These are phyloP conservation scores for Napeogenes sylphis DNA, from an alignment of 2,888 invertebrate species.

Conservation along the genomic window DNA sequence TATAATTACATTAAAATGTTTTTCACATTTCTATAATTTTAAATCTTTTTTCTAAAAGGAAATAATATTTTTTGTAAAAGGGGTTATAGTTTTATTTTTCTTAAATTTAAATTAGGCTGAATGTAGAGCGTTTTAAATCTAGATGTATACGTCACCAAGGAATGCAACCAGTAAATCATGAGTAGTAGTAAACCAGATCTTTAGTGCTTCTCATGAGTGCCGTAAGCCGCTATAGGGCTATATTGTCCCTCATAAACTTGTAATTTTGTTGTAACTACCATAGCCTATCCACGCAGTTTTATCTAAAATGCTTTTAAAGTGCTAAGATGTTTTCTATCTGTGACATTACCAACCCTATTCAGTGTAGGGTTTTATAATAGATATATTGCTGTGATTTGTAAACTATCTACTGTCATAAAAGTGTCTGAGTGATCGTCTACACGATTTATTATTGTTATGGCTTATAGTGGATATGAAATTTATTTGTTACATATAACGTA, in stretches of 20 bases:
- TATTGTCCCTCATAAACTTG: conserved; percentile 67
- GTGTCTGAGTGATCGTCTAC: conserved; percentile 53
- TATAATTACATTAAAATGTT: too few species aligned
- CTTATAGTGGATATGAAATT: conserved; percentile 31
- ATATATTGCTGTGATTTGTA: conserved; percentile 66
- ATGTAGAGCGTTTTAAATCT: not conserved
- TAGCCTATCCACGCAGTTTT: conserved; percentile 55
- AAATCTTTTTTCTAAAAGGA: too few species aligned
- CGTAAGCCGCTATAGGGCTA: conserved; percentile 52
- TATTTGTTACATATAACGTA: conserved; percentile 2
- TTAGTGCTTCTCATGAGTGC: conserved; percentile 55
- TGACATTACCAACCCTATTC: conserved; percentile 36
- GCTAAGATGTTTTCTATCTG: conserved; percentile 54
- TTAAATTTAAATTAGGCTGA: too few species aligned
- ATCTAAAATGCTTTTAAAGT: conserved; percentile 69
- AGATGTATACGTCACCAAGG: conserved; percentile 44
- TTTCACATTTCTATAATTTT: too few species aligned
- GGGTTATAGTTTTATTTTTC: too few species aligned
- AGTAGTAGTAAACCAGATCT: conserved; percentile 61
- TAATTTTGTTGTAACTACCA: conserved; percentile 68
- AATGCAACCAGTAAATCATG: conserved; percentile 73
- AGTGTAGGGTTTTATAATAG: conserved; percentile 37
- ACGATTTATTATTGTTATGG: conserved; percentile 55
- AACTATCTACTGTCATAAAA: conserved; percentile 58
- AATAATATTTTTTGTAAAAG: too few species aligned